phyloP scores from a whole-genome alignment of 2,888 invertebrate genomes.

The Latrodectus hesperus region DNA sequence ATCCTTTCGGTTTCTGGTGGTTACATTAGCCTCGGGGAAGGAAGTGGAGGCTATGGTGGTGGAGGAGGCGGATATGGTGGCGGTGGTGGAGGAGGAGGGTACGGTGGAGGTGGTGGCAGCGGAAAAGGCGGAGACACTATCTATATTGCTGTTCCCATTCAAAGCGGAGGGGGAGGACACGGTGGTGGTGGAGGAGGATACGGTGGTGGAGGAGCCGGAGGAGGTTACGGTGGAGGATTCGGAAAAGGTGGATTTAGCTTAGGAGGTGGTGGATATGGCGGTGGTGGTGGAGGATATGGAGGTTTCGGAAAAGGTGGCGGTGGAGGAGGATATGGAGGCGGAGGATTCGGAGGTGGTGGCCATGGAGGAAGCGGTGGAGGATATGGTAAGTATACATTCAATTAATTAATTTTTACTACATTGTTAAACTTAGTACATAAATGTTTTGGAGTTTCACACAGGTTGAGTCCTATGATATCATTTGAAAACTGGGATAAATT shows the following conservation, averaged over 20 bases:
- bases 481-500: too few relatives aligned
- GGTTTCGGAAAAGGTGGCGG: conserved; percentile 6
- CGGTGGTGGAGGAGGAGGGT: conserved; percentile 2
- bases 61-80: not conserved
- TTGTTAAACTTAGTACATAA: too few relatives aligned
- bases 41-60: conserved; percentile 3
- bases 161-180: conserved; percentile 3
- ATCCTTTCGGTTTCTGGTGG: conserved; percentile 41
- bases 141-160: conserved; percentile 14
- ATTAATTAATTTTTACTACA: too few relatives aligned
- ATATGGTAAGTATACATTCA: not conserved
- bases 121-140: conserved; percentile 13
- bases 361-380: not conserved
- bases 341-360: conserved; percentile 11
- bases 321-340: not conserved
- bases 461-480: too few relatives aligned
- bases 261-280: not conserved
- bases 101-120: conserved; percentile 1
- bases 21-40: conserved; percentile 24
- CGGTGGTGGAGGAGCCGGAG: conserved; percentile 13
- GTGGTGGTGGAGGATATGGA: not conserved
- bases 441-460: too few relatives aligned
- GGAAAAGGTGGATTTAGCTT: conserved; percentile 30
- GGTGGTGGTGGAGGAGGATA: conserved; percentile 4
- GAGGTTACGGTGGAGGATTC: not conserved